These are phyloP conservation scores for Actinemys pallida DNA, from an alignment of 2,113 vertebrate species.

Conservation along the genomic window DNA sequence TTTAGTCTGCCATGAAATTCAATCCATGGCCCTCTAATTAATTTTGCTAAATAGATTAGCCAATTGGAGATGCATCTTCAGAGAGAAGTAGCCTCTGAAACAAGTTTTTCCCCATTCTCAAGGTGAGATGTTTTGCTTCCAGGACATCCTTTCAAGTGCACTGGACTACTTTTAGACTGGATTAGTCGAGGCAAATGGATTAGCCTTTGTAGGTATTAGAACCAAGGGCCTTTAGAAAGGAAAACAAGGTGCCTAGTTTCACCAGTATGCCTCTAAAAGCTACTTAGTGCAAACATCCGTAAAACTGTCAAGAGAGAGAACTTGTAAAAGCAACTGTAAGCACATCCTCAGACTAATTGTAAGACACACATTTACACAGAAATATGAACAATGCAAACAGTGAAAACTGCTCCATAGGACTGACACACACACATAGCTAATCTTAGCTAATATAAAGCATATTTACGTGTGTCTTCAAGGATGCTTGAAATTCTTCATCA, in stretches of 20 bases:
- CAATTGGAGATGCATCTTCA: constrained; percentile 64
- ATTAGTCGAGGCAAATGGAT: constrained; percentile 73
- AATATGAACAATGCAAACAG: constrained; percentile 71
- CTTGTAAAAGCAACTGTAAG: constrained; percentile 76
- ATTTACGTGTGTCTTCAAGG: constrained; percentile 7
- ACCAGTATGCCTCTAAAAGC: constrained; percentile 77
- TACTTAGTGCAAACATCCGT: constrained; percentile 84
- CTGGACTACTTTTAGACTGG: constrained; percentile 75
- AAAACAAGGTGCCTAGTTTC: constrained; percentile 79
- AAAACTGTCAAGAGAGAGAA: constrained; percentile 77
- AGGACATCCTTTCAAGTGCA: constrained; percentile 73
- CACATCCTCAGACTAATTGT: constrained; percentile 72
- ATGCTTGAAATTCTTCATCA: background rate
- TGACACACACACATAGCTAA: background rate
- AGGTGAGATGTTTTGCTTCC: constrained; percentile 73
- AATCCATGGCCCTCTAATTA: constrained; percentile 75
- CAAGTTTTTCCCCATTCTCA: constrained; percentile 71
- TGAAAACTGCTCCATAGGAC: constrained; percentile 8
- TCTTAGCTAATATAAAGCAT: background rate
- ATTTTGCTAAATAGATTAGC: constrained; percentile 76
- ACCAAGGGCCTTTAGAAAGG: constrained; percentile 75
- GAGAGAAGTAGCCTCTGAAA: constrained; percentile 70
- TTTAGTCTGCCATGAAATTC: constrained; percentile 75
- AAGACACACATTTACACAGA: constrained; percentile 59
- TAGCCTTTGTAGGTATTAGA: constrained; percentile 75